These are phyloP conservation scores for Palloptera scutellata DNA, from an alignment of 2,888 invertebrate genomes.

Conservation along the genomic window DNA sequence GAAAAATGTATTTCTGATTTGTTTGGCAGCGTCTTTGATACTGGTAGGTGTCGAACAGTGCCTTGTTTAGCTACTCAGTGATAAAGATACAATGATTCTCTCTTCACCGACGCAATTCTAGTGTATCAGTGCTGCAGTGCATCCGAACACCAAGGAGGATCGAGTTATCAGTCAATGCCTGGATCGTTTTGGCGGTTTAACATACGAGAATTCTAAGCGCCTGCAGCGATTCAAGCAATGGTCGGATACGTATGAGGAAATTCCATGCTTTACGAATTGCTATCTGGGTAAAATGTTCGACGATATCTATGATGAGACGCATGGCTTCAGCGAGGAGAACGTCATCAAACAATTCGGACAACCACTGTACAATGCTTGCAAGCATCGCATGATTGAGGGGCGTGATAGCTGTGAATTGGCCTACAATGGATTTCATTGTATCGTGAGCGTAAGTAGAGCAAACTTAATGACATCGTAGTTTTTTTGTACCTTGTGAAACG, in stretches of 20 bases:
- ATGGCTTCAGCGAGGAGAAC: conserved; percentile 47
- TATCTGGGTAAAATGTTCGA: conserved; percentile 52
- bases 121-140: conserved; percentile 14
- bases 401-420: conserved; percentile 49
- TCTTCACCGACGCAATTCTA: conserved; percentile 11
- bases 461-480: not conserved
- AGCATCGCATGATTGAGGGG: conserved; percentile 40
- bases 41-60: conserved; percentile 11
- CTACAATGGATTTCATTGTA: conserved; percentile 56
- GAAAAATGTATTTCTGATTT: conserved; percentile 4
- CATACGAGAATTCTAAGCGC: conserved; percentile 43
- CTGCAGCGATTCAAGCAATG: conserved; percentile 51
- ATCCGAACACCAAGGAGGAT: conserved; percentile 37
- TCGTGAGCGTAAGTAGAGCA: conserved; percentile 51
- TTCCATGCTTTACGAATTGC: conserved; percentile 57
- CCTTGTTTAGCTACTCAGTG: not conserved
- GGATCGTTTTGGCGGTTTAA: conserved; percentile 49
- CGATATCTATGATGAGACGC: conserved; percentile 46
- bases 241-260: conserved; percentile 52
- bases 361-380: conserved; percentile 50
- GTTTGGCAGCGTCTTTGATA: conserved; percentile 28
- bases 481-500: not conserved
- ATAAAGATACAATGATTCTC: not conserved
- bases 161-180: conserved; percentile 47
- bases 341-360: conserved; percentile 48